A percentile compares a stretch with the other conserved stretches of the same genome.
Conservation (phyloP, 2,888 invertebrate genomes). For the Chouioia cunea region DNA sequence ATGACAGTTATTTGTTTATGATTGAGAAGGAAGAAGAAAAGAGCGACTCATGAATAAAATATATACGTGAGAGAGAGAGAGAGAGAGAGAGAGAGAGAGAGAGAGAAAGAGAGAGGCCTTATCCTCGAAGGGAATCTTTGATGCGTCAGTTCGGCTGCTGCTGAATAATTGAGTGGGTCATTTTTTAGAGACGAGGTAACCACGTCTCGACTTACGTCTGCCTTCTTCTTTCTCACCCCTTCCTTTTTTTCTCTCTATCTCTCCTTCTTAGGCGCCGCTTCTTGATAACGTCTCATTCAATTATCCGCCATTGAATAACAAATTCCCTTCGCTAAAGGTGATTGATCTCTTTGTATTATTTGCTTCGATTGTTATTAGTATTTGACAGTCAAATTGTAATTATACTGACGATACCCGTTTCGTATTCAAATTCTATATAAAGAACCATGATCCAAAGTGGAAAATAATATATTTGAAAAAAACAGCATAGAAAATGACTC, state of each 20-base stretch:
- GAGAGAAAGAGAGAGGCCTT: slow-evolving; percentile 1
- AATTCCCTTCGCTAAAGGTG: background rate
- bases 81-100: no score
- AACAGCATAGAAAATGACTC: no score
- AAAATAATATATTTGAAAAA: no score
- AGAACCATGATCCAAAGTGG: no score
- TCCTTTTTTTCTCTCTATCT: background rate
- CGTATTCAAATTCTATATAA: no score
- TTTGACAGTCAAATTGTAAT: no score
- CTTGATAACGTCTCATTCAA: slow-evolving; percentile 18
- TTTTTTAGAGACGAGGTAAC: slow-evolving; percentile 24
- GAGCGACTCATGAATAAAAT: slow-evolving; percentile 44
- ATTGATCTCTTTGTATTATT: no score
- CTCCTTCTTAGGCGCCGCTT: background rate
- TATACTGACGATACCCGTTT: no score
- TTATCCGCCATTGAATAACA: slow-evolving; percentile 17
- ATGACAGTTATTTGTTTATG: slow-evolving; percentile 46
- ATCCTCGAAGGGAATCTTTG: slow-evolving; percentile 28
- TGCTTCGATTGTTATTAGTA: no score
- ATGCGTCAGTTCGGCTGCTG: slow-evolving; percentile 26
- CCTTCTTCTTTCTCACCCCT: background rate
- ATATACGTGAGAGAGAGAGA: slow-evolving; percentile 16
- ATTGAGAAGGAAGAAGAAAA: slow-evolving; percentile 26
- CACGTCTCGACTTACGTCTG: background rate
- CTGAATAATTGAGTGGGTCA: slow-evolving; percentile 37